Base-by-base conservation (phyloP, 2,113 vertebrate species). In the Tamias sibiricus region DNA sequence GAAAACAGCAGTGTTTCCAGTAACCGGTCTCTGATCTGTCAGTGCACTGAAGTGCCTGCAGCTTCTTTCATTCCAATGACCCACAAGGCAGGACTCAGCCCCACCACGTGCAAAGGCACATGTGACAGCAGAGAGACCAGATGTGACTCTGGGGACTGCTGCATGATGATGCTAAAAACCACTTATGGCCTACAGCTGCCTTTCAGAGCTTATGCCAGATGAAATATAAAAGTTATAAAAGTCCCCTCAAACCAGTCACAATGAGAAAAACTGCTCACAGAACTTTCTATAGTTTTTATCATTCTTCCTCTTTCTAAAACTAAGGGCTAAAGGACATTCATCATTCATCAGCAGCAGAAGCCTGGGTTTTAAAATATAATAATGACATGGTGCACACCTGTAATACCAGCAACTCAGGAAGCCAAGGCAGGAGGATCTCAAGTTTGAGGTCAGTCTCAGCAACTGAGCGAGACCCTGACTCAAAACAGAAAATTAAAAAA, bases 301-400 rank as follows among this genome's bases (percentile, higher is more conserved):
- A 3, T 4, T 86, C n/a, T 87, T 92, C 24, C 54, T 96, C 90
- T 95, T 91, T 74, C 91, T 79, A 92, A 82, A 85, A 95, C 42
- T 8, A 30, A 77, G 86, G 42, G 16, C 85, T 35, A 0, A 44
- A 94, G n/a, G 22, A 57, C 1, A 79, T 24, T 64, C 6, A 2
- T 8, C 40, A 77, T 24, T 94, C 37, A 77, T 30, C 28, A 47
- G 62, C 35, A 82, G 20, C 44, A 93, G 47, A 93, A 89, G 64
- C 30, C 72, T 75, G 22, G 26, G 54, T 95, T 64, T 87, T 52
- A 75, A 91, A 95, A 87, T n/a, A 54, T 13, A 85, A 47, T 16
- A 85, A 89, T n/a, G 40, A 88, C 26, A 26, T 62, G 24, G 59
- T 62, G 59, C 59, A 28, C 9, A 28, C 26, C 59, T 62, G 59